Percentiles rank a stretch among this genome's conserved stretches.
phyloP scores from a whole-genome alignment of 37 sponge, comb jelly and placozoan genomes.

The Bolinopsis microptera region DNA sequence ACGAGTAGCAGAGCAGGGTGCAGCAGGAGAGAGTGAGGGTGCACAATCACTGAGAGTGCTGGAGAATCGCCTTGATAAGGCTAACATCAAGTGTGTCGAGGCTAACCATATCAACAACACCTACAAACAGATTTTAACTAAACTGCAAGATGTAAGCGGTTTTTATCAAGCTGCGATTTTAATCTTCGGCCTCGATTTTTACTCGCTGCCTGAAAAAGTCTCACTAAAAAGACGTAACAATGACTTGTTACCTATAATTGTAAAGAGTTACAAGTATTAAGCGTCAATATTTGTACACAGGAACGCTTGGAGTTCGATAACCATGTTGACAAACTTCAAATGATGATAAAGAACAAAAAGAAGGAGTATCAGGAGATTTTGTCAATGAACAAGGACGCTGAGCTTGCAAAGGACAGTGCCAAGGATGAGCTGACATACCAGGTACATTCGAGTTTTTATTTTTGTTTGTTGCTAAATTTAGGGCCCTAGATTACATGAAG shows the following conservation, averaged over 20 bases:
- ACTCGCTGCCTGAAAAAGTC: no score
- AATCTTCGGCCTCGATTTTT: no score
- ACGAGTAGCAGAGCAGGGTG: conserved; percentile 17
- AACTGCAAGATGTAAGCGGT: conserved; percentile 78
- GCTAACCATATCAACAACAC: conserved; percentile 88
- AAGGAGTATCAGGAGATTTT: conserved; percentile 78
- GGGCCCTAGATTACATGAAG: no score
- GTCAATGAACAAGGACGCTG: conserved; percentile 86
- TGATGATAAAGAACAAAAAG: conserved; percentile 76
- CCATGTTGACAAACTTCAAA: conserved; percentile 82
- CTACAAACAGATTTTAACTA: conserved; percentile 83
- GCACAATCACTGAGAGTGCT: conserved; percentile 67
- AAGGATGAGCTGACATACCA: conserved; percentile 70
- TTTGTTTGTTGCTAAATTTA: no score
- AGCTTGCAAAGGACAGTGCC: conserved; percentile 84
- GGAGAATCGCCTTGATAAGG: conserved; percentile 95
- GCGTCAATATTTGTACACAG: no score
- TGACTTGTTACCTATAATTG: no score
- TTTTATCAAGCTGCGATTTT: no score
- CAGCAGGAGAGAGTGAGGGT: conserved; percentile 45
- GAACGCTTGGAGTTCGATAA: conserved; percentile 95
- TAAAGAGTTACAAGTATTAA: no score
- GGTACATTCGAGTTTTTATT: no score
- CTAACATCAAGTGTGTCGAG: conserved; percentile 85
- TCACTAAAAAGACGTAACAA: no score